Evolutionary conservation across 2,888 invertebrate species (phyloP).

Genomic region (Harpalus rufipes): DNA sequence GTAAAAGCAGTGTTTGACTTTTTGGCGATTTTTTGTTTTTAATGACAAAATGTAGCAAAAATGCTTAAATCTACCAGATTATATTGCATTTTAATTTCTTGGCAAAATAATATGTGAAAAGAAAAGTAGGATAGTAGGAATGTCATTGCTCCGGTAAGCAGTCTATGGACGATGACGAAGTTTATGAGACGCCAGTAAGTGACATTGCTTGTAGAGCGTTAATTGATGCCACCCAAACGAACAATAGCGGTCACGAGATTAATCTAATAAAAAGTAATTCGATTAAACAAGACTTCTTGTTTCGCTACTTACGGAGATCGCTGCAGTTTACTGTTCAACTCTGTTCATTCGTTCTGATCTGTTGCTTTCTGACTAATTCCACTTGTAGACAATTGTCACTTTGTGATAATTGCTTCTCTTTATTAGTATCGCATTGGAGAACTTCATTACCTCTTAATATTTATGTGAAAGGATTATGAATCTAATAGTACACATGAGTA

Average conservation of each 20-base stretch:
- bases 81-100: too few species aligned
- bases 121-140: background rate
- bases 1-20: too few species aligned
- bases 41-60: too few species aligned
- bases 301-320: conserved; percentile 21
- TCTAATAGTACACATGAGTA: too few species aligned
- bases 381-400: conserved; percentile 26
- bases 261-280: conserved; percentile 65
- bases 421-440: background rate
- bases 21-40: too few species aligned
- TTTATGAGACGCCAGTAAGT: conserved; percentile 61
- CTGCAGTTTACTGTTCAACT: conserved; percentile 19
- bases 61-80: too few species aligned
- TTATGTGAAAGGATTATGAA: too few species aligned
- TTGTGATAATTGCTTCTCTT: conserved; percentile 1
- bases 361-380: conserved; percentile 19
- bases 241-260: conserved; percentile 64
- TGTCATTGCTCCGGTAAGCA: background rate
- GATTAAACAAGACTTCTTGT: conserved; percentile 56
- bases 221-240: conserved; percentile 62
- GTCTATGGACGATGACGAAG: conserved; percentile 5
- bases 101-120: background rate
- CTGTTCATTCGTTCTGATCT: conserved; percentile 37
- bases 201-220: conserved; percentile 63
- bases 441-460: too few species aligned